Percentiles rank a stretch among this genome's conserved stretches.
Conservation (phyloP, 1,140 invertebrate genomes). For the Drosophila seguyi region DNA sequence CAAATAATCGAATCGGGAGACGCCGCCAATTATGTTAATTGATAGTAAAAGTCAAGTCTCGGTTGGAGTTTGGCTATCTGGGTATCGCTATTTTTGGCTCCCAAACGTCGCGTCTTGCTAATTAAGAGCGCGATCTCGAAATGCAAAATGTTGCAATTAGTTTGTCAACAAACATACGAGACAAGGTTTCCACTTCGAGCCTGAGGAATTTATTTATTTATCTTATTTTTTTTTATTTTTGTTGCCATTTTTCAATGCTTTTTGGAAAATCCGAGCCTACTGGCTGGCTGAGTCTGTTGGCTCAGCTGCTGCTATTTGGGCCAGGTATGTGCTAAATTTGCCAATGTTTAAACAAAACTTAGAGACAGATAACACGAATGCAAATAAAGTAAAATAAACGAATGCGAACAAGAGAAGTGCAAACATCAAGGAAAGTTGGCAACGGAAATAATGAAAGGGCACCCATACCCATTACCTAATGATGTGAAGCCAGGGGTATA, state of each 20-base stretch:
- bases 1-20: constrained; percentile 59
- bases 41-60: constrained; percentile 71
- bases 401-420: constrained; percentile 5
- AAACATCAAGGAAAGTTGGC: constrained; percentile 12
- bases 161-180: constrained; percentile 60
- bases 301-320: constrained; percentile 64
- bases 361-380: constrained; percentile 54
- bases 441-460: constrained; percentile 2
- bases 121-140: constrained; percentile 65
- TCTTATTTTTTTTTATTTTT: background rate
- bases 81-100: constrained; percentile 10
- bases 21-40: constrained; percentile 80
- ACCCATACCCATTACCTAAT: constrained; percentile 12
- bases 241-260: constrained; percentile 4
- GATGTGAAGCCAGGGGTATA: background rate
- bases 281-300: constrained; percentile 52
- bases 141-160: constrained; percentile 71
- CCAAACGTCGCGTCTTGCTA: constrained; percentile 40
- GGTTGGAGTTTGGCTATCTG: constrained; percentile 15
- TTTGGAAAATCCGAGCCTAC: constrained; percentile 56
- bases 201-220: constrained; percentile 29
- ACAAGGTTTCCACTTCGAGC: constrained; percentile 63
- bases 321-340: constrained; percentile 57
- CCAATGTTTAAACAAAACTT: constrained; percentile 55
- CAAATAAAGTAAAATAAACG: constrained; percentile 35